Percentiles rank a stretch among this genome's conserved stretches.
Conservation (phyloP, 92 coral and sea anemone genomes). For the Paramuricea clavata region DNA sequence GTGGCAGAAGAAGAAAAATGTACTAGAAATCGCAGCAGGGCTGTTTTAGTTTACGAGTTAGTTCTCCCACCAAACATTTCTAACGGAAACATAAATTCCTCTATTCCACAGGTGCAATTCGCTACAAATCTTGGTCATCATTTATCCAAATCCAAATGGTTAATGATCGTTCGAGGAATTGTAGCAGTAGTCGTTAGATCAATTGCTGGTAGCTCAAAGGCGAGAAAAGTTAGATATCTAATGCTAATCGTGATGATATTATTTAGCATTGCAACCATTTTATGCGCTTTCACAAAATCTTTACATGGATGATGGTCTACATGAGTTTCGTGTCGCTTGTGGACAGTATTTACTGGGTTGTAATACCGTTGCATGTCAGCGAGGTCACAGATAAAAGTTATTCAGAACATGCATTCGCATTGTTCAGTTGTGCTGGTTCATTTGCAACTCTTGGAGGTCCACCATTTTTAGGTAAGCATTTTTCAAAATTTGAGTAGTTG, state of each 20-base stretch:
- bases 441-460: constrained; percentile 46
- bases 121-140: constrained; percentile 21
- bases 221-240: constrained; percentile 1
- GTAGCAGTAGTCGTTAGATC: constrained; percentile 10
- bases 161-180: constrained; percentile 26
- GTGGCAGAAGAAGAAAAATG: too few relatives aligned
- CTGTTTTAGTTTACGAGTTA: too few relatives aligned
- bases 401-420: constrained; percentile 31
- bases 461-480: constrained; percentile 20
- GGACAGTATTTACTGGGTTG: constrained; percentile 38
- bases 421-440: constrained; percentile 29
- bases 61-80: too few relatives aligned
- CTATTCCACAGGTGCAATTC: constrained; percentile 22
- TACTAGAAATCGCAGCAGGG: too few relatives aligned
- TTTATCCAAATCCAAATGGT: constrained; percentile 33
- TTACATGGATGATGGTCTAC: constrained; percentile 10
- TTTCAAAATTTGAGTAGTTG: neutral
- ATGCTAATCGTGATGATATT: neutral
- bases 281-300: constrained; percentile 20
- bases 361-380: constrained; percentile 1
- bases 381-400: neutral
- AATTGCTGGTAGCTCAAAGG: neutral
- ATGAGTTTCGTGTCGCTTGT: constrained; percentile 30
- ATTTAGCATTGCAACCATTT: constrained; percentile 11
- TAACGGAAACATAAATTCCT: neutral